phyloP scores from a whole-genome alignment of 2,113 vertebrate species.

The Pelvicachromis taeniatus region DNA sequence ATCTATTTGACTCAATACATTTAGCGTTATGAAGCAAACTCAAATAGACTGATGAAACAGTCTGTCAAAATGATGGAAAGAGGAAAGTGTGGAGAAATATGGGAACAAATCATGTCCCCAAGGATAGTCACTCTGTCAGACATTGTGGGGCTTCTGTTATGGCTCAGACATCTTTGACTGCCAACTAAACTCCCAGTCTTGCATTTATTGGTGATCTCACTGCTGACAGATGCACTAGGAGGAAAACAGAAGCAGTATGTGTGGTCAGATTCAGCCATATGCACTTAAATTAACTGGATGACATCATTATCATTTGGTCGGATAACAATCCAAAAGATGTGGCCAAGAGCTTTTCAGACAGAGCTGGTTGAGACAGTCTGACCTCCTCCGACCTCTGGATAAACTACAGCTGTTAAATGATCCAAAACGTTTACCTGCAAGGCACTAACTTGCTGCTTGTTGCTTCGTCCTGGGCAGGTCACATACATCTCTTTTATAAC shows the following conservation, averaged over 20 bases:
- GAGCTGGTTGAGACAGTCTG: not conserved
- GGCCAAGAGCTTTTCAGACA: not conserved
- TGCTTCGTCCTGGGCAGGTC: not conserved
- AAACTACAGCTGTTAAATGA: not conserved
- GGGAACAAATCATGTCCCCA: not conserved
- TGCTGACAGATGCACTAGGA: not conserved
- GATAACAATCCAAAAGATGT: not conserved
- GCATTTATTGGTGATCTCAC: not conserved
- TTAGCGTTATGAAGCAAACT: not conserved
- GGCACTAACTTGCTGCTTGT: not conserved
- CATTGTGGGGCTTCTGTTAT: not conserved
- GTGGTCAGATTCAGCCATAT: not conserved
- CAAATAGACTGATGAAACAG: not conserved
- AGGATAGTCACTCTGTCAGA: not conserved
- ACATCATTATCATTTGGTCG: not conserved
- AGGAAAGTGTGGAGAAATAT: not conserved
- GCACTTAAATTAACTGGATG: not conserved
- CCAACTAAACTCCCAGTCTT: not conserved
- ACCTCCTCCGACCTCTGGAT: not conserved
- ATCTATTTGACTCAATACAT: not conserved
- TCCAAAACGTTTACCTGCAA: not conserved
- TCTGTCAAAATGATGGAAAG: not conserved
- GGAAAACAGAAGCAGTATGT: not conserved
- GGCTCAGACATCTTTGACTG: not conserved
- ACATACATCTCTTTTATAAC: not conserved